Base-by-base conservation (phyloP, 2,888 invertebrate genomes). In the Parascotia fuliginaria region DNA sequence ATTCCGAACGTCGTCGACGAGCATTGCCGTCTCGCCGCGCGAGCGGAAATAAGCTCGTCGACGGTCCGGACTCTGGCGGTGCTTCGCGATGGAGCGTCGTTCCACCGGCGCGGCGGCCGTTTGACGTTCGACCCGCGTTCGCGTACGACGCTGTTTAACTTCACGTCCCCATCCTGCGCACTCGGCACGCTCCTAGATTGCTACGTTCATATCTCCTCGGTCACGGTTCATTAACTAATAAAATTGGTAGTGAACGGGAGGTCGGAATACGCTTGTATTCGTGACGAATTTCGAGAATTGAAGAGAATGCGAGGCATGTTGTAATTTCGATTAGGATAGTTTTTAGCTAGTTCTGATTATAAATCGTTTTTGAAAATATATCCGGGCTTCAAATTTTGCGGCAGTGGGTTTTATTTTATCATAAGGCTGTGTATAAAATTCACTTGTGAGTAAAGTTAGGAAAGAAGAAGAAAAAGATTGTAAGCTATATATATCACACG, bases 381-480 rank as follows among this genome's bases (percentile, higher is more conserved):
- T 69, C 68, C 60, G 68, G 70, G 81, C 78, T 83, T 85, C 73
- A 70, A 77, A 75, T 70, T 77, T 73, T 74, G 77, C 65, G 84
- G 85, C 88, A 86, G 85, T 87, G 88, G 82, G 85, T 79, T 80
- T 79, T 76, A 77, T 83, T 80, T 74, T 83, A 81, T 76, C 67
- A 78, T 86, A 87, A 85, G 89, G 89, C 89, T 89, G 89, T 89
- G 87, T 90, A 79, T 70, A 64, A 83, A 79, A 83, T 81, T 84
- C 79, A 81, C 80, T 80, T 77, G 75, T 84, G 79, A 80, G 75
- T 81, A 77, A 77, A 74, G 78, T 77, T 80, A 79, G 76, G 75
- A 50, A 50, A 80, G 81, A 70, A 68, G 73, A 78, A 69, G 61
- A 62, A 75, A 76, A 77, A 77, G 71, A 79, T 80, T 85, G 75